Conservation (phyloP, 2,113 vertebrate genomes). For the Anoura caudifer region DNA sequence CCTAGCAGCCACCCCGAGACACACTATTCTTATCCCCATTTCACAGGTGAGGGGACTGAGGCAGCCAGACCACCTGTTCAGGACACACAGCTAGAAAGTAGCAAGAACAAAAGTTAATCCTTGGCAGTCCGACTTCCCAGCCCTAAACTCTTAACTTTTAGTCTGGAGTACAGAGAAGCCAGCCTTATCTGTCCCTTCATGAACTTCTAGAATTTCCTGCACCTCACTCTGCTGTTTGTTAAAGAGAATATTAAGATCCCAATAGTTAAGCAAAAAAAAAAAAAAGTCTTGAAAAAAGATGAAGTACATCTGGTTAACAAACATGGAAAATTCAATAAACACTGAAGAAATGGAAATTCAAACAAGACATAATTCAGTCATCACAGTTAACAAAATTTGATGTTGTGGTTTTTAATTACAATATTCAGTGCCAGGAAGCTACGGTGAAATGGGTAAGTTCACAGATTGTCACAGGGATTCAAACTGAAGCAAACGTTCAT, state of each 20-base stretch:
- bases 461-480: not conserved
- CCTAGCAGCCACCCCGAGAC: not conserved
- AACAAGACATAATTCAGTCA: constrained; percentile 61
- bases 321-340: constrained; percentile 54
- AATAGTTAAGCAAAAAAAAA: not conserved
- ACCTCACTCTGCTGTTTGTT: not conserved
- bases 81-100: not conserved
- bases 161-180: not conserved
- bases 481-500: constrained; percentile 5
- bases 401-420: constrained; percentile 59
- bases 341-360: constrained; percentile 60
- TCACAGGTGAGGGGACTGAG: constrained; percentile 18
- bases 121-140: not conserved
- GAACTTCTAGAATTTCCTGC: not conserved
- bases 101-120: not conserved
- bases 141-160: not conserved
- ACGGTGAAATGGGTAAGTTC: constrained; percentile 33
- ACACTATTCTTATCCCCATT: not conserved
- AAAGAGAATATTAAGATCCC: constrained; percentile 15
- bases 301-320: constrained; percentile 60
- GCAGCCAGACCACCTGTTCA: not conserved
- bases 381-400: constrained; percentile 48
- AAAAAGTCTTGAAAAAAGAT: constrained; percentile 11
- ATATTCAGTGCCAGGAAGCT: constrained; percentile 43
- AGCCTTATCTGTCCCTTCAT: not conserved